Conservation (phyloP, 2,797 vertebrate genomes). For the Spinus olivaceus region DNA sequence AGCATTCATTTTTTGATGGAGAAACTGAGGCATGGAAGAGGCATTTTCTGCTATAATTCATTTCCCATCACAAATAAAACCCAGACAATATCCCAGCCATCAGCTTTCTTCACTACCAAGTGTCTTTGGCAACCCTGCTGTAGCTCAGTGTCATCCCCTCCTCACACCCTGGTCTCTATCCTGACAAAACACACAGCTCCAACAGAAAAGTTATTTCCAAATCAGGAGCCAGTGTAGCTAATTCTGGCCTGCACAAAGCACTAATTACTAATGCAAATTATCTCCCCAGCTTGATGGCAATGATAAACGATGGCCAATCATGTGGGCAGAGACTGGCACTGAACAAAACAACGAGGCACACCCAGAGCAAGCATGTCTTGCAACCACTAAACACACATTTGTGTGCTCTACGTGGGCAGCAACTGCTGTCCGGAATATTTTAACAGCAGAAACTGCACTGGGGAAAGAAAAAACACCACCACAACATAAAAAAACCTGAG, state of each 20-base stretch:
- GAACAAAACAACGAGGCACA: background rate
- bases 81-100: background rate
- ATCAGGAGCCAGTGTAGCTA: background rate
- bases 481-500: background rate
- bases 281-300: background rate
- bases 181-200: background rate
- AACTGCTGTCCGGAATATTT: background rate
- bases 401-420: constrained; percentile 24
- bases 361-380: background rate
- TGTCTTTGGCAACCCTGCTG: rapidly evolving
- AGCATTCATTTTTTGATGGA: background rate
- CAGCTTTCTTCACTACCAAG: background rate
- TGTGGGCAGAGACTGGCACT: background rate
- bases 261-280: background rate
- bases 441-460: background rate
- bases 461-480: background rate
- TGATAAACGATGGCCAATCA: background rate
- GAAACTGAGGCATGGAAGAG: background rate
- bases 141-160: background rate
- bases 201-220: background rate
- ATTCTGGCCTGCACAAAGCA: background rate
- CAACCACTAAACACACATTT: constrained; percentile 34
- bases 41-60: background rate
- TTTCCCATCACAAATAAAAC: background rate
- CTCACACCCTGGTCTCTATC: background rate